phyloP scores from a whole-genome alignment of 2,113 vertebrate species.

The Athene cunicularia region DNA sequence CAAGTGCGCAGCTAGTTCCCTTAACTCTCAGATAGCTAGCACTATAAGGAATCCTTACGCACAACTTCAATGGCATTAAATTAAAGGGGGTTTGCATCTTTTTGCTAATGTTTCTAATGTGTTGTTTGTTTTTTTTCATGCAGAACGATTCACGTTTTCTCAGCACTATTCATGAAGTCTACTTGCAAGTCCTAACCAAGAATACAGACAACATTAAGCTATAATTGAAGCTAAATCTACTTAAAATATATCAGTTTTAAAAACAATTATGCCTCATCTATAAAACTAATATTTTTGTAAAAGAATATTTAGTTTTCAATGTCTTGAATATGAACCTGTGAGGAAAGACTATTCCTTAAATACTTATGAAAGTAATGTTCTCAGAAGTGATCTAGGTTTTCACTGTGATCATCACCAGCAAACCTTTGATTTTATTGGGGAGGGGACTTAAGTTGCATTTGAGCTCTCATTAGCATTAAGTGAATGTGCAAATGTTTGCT shows the following conservation, averaged over 20 bases:
- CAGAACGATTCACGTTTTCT: conserved; percentile 94
- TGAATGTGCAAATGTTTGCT: conserved; percentile 40
- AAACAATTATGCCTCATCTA: conserved; percentile 64
- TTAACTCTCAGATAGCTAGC: not conserved
- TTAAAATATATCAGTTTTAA: conserved; percentile 47
- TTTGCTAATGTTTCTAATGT: not conserved
- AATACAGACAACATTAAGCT: conserved; percentile 85
- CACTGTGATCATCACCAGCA: conserved; percentile 85
- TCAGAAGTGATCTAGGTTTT: conserved; percentile 74
- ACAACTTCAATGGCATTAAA: not conserved
- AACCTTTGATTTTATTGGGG: conserved; percentile 66
- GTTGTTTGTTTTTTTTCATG: not conserved
- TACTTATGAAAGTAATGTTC: conserved; percentile 68
- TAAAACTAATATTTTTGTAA: conserved; percentile 69
- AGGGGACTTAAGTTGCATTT: conserved; percentile 55
- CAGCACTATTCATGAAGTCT: conserved; percentile 90
- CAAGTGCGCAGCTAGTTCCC: not conserved
- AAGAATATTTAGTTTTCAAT: conserved; percentile 66
- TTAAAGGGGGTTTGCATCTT: not conserved
- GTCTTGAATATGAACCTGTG: conserved; percentile 69
- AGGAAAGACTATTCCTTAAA: conserved; percentile 68
- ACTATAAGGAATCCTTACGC: not conserved
- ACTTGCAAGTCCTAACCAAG: conserved; percentile 90
- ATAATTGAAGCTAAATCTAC: conserved; percentile 71
- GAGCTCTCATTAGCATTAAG: conserved; percentile 61